Conservation (phyloP, 2,888 invertebrate species). For the Apotomis betuletana region DNA sequence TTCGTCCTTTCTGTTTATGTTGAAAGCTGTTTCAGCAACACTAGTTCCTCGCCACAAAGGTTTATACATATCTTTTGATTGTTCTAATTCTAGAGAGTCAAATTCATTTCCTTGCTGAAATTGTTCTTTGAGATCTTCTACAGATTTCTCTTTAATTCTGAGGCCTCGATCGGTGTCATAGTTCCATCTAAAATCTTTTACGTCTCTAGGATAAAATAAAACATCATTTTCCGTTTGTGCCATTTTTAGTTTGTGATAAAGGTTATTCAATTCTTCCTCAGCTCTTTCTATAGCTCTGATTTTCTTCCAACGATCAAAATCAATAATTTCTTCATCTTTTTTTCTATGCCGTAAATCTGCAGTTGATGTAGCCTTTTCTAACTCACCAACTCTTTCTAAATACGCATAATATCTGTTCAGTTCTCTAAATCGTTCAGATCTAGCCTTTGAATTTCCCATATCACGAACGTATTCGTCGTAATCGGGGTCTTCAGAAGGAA, state of each 20-base stretch:
- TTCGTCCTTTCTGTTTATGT: conserved; percentile 85
- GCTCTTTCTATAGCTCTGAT: conserved; percentile 91
- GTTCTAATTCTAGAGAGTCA: conserved; percentile 74
- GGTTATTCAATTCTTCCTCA: conserved; percentile 89
- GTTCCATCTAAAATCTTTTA: conserved; percentile 90
- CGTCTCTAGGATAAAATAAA: conserved; percentile 89
- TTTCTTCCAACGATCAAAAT: conserved; percentile 94
- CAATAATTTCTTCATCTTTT: conserved; percentile 91
- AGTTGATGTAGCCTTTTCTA: conserved; percentile 90
- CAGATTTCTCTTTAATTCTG: conserved; percentile 92
- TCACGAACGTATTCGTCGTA: conserved; percentile 88
- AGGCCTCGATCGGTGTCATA: conserved; percentile 89
- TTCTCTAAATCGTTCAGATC: conserved; percentile 92
- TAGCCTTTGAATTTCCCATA: conserved; percentile 85
- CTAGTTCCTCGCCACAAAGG: conserved; percentile 93
- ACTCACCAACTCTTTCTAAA: conserved; percentile 91
- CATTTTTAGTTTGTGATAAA: conserved; percentile 89
- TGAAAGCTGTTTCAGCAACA: conserved; percentile 90
- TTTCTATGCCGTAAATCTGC: conserved; percentile 88
- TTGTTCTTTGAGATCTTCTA: conserved; percentile 91
- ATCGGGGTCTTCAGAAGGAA: conserved; percentile 81
- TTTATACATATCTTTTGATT: conserved; percentile 88
- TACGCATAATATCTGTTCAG: conserved; percentile 93
- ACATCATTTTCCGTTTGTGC: conserved; percentile 93
- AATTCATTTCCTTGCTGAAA: conserved; percentile 86